Percentiles rank a stretch among this genome's conserved stretches.
phyloP scores from a whole-genome alignment of 1,140 invertebrate genomes.

The Drosophila parvula region DNA sequence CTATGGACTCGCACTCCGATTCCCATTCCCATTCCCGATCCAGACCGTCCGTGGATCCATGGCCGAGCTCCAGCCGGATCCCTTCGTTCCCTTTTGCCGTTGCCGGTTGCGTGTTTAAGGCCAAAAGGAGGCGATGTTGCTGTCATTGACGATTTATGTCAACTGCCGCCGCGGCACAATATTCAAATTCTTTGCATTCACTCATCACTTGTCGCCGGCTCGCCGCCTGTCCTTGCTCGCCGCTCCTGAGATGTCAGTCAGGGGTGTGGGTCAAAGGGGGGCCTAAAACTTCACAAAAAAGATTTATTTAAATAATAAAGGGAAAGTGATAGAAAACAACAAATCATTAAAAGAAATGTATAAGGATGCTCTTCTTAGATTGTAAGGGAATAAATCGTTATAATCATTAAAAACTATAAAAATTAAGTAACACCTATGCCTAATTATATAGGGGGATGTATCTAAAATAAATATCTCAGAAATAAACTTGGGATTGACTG shows the following conservation, averaged over 20 bases:
- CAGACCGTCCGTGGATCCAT: background rate
- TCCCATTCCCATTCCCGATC: background rate
- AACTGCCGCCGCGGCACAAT: constrained; percentile 77
- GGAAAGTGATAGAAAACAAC: background rate
- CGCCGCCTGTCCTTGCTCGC: constrained; percentile 30
- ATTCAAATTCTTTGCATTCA: constrained; percentile 83
- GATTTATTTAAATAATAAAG: background rate
- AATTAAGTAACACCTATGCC: too few relatives aligned
- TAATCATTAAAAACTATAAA: too few relatives aligned
- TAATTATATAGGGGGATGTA: too few relatives aligned
- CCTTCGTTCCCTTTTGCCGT: background rate
- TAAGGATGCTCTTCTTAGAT: too few relatives aligned
- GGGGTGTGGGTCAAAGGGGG: constrained; percentile 3
- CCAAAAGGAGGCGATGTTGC: constrained; percentile 80
- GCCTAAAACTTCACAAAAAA: too few relatives aligned
- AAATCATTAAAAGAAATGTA: too few relatives aligned
- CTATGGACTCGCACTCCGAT: constrained; percentile 53
- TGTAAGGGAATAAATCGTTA: too few relatives aligned
- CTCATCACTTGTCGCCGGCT: constrained; percentile 77
- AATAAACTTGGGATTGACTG: too few relatives aligned
- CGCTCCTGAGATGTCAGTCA: constrained; percentile 13
- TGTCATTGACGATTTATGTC: constrained; percentile 83
- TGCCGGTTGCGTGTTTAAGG: constrained; percentile 67
- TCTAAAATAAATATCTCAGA: too few relatives aligned
- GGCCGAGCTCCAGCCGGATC: background rate